Evolutionary conservation across 2,888 invertebrate species (phyloP).

Genomic region (Synergus itoensis): DNA sequence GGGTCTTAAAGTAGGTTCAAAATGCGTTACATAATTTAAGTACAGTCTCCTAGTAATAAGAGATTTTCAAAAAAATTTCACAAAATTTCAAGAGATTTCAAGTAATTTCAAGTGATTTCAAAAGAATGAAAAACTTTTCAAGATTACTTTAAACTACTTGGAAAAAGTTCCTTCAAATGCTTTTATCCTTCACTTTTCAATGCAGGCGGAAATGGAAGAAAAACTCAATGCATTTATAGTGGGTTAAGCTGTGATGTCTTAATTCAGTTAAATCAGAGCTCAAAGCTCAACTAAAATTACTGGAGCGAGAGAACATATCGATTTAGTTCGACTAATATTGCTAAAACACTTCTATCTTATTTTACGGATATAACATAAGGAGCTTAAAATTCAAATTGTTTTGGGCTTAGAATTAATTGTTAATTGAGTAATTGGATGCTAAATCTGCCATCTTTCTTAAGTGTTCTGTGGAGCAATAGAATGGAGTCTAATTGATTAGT

Average conservation of each 20-base stretch:
- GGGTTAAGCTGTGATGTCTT: slow-evolving; percentile 5
- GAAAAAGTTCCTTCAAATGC: background rate
- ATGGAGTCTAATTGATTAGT: background rate
- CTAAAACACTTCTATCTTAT: background rate
- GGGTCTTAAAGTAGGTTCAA: too few species aligned
- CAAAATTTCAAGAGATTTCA: too few species aligned
- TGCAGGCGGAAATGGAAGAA: background rate
- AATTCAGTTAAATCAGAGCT: slow-evolving; percentile 19
- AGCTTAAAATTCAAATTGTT: background rate
- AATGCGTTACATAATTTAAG: too few species aligned
- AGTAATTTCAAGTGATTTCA: too few species aligned
- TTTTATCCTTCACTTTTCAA: background rate
- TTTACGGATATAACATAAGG: background rate
- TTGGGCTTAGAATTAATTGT: background rate
- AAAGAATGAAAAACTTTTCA: too few species aligned
- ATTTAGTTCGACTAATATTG: background rate
- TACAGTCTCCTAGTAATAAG: too few species aligned
- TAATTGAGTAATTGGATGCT: background rate
- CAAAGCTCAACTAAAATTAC: background rate
- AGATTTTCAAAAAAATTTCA: too few species aligned
- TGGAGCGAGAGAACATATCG: slow-evolving; percentile 9
- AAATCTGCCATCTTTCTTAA: background rate
- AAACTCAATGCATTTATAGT: background rate
- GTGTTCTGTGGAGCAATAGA: background rate
- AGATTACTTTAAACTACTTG: too few species aligned